phyloP scores from a whole-genome alignment of 2,797 vertebrate genomes.

The Antrozous pallidus region DNA sequence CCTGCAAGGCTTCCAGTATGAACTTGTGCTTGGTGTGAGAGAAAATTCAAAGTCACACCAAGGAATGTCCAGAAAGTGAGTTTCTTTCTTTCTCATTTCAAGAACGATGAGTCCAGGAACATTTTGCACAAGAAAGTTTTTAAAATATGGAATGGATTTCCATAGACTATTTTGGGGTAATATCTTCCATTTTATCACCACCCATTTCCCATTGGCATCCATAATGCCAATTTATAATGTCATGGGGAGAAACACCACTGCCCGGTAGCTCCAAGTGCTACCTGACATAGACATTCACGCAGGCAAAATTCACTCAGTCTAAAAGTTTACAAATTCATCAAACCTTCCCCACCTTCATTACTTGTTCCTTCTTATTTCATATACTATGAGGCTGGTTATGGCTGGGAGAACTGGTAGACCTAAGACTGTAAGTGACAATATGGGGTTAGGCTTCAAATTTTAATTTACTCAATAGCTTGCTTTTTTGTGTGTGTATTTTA shows the following conservation, averaged over 20 bases:
- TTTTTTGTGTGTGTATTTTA: neutral
- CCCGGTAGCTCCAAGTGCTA: neutral
- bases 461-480: neutral
- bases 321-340: neutral
- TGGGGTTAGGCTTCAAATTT: neutral
- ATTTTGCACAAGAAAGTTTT: conserved; percentile 38
- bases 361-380: neutral
- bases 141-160: conserved; percentile 13
- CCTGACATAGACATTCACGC: neutral
- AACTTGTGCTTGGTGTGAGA: conserved; percentile 57
- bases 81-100: conserved; percentile 46
- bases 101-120: conserved; percentile 40
- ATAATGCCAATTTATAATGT: neutral
- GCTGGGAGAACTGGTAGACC: neutral
- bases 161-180: neutral
- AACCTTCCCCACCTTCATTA: neutral
- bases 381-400: neutral
- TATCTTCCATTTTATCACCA: neutral
- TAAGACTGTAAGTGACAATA: neutral
- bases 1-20: conserved; percentile 63
- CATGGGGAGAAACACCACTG: neutral
- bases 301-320: neutral
- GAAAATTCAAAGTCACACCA: conserved; percentile 65
- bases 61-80: conserved; percentile 52
- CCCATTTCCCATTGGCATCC: neutral